A percentile compares a stretch with the other conserved stretches of the same genome.
Conservation (phyloP, 2,888 invertebrate species). For the Petrolisthes cinctipes region DNA sequence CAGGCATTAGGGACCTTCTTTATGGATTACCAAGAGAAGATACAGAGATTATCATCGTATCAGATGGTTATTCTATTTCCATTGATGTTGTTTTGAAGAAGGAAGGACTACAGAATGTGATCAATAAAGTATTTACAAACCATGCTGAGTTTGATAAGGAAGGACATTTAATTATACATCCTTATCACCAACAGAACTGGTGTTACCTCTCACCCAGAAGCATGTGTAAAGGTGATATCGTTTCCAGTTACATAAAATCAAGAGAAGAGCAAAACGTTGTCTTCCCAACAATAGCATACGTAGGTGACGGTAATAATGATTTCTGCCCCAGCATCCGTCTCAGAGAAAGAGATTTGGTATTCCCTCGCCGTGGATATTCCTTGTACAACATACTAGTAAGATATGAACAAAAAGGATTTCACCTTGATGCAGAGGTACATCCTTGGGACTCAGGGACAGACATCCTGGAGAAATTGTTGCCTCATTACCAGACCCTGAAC, state of each 20-base stretch:
- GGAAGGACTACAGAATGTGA: constrained; percentile 71
- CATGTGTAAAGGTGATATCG: constrained; percentile 82
- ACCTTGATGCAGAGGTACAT: constrained; percentile 48
- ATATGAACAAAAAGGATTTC: constrained; percentile 49
- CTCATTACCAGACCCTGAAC: constrained; percentile 23
- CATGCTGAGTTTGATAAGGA: constrained; percentile 76
- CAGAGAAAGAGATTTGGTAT: constrained; percentile 76
- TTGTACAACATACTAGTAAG: constrained; percentile 68
- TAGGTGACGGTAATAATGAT: constrained; percentile 85
- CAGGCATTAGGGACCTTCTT: constrained; percentile 54
- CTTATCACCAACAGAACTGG: constrained; percentile 79
- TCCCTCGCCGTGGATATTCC: constrained; percentile 75
- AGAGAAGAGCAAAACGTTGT: constrained; percentile 68
- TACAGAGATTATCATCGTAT: constrained; percentile 68
- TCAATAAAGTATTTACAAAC: constrained; percentile 78
- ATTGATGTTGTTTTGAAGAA: constrained; percentile 77
- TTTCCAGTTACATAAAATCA: constrained; percentile 76
- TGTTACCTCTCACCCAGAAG: constrained; percentile 81
- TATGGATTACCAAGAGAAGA: constrained; percentile 41
- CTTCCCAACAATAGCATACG: constrained; percentile 77
- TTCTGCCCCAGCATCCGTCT: constrained; percentile 80
- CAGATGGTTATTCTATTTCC: constrained; percentile 83
- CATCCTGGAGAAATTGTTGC: constrained; percentile 42
- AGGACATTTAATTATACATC: constrained; percentile 75
- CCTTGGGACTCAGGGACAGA: constrained; percentile 57